A percentile compares a stretch with the other conserved stretches of the same genome.
phyloP scores from a whole-genome alignment of 2,888 invertebrate genomes.

The Agrochola macilenta region DNA sequence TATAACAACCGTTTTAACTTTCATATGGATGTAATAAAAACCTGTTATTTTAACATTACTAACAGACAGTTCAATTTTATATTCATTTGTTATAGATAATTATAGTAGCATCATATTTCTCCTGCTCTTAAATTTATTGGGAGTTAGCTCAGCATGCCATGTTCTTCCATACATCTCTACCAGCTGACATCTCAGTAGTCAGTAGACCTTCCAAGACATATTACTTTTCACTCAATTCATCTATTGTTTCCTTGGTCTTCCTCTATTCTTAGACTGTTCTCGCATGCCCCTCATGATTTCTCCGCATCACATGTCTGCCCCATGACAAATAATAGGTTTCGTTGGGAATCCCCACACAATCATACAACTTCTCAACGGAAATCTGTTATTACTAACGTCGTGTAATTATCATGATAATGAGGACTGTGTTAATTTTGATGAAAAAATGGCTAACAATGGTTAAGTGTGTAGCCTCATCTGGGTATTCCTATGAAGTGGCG shows the following conservation, averaged over 20 bases:
- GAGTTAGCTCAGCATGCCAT: background rate
- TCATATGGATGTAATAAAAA: no score
- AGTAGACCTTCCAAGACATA: background rate
- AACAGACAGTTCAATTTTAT: no score
- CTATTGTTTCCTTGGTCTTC: background rate
- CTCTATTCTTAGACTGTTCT: background rate
- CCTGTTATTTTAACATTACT: no score
- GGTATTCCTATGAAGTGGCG: background rate
- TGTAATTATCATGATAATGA: constrained; percentile 8
- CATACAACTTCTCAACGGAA: background rate
- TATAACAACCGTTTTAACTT: no score
- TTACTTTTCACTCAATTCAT: background rate
- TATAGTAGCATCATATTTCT: no score
- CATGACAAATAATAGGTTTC: background rate
- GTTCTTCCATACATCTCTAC: background rate
- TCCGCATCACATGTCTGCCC: background rate
- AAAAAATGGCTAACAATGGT: background rate
- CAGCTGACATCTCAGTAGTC: background rate
- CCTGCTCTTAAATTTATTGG: no score
- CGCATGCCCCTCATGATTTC: background rate
- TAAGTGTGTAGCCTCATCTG: background rate
- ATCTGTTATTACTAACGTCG: background rate
- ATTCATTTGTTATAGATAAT: no score
- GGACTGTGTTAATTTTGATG: constrained; percentile 2
- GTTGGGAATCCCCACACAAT: background rate